These are phyloP conservation scores for Macrosiphum euphorbiae DNA, from an alignment of 2,888 invertebrate species.

Conservation along the genomic window DNA sequence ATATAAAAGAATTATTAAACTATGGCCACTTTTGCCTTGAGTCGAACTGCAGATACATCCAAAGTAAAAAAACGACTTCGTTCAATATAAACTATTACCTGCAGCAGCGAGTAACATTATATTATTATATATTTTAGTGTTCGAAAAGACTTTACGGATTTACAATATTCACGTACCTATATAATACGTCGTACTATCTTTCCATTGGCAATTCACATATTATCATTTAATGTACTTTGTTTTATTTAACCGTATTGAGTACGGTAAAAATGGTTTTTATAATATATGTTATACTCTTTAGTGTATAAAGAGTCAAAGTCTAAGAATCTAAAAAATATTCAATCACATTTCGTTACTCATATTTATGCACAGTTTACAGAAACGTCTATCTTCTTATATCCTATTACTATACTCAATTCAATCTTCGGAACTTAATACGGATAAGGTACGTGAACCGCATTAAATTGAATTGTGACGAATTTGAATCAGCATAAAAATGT, in stretches of 20 bases:
- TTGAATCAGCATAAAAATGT: conserved; percentile 41
- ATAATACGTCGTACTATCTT: not conserved
- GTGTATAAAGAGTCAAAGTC: not conserved
- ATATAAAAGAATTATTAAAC: not conserved
- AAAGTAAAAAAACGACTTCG: not conserved
- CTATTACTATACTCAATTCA: not conserved
- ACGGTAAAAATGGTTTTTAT: not conserved
- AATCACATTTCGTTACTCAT: not conserved
- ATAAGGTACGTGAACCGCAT: not conserved
- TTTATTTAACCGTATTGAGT: not conserved
- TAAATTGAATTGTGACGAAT: conserved; percentile 35
- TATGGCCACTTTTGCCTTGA: not conserved
- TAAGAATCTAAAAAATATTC: conserved; percentile 5
- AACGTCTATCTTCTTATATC: conserved; percentile 1
- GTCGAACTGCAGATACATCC: not conserved
- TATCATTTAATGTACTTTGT: not conserved
- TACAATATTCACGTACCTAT: not conserved
- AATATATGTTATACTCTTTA: not conserved
- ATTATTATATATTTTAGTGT: not conserved
- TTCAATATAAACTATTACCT: not conserved
- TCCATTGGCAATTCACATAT: not conserved
- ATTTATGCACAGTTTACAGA: not conserved
- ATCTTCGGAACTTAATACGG: not conserved
- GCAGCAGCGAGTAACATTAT: not conserved
- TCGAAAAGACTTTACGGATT: not conserved